Percentiles rank a stretch among this genome's conserved stretches.
Evolutionary conservation across 2,888 invertebrate genomes (phyloP).

Genomic region (Platerodrilus igneus): DNA sequence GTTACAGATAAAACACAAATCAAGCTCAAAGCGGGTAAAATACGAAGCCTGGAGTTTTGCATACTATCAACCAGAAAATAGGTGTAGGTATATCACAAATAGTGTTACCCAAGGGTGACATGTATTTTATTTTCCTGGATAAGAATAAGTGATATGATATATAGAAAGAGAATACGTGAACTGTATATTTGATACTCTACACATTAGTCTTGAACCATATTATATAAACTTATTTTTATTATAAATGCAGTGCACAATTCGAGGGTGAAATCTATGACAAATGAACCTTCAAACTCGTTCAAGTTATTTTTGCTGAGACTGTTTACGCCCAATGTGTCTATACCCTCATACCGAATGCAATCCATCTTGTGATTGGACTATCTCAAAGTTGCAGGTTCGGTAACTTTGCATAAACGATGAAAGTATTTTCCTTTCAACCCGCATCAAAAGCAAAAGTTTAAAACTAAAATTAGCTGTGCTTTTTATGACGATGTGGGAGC

Average conservation of each 20-base stretch:
- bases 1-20: slow-evolving; percentile 32
- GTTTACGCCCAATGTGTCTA: slow-evolving; percentile 36
- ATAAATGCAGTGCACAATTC: slow-evolving; percentile 41
- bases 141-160: slow-evolving; percentile 42
- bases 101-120: slow-evolving; percentile 38
- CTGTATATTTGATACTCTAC: slow-evolving; percentile 21
- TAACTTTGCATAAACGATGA: slow-evolving; percentile 30
- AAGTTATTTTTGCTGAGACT: slow-evolving; percentile 33
- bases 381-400: slow-evolving; percentile 34
- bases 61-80: slow-evolving; percentile 33
- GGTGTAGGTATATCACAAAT: slow-evolving; percentile 39
- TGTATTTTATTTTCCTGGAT: slow-evolving; percentile 40
- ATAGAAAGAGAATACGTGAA: slow-evolving; percentile 38
- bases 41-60: slow-evolving; percentile 29
- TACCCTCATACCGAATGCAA: slow-evolving; percentile 32
- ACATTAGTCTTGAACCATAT: slow-evolving; percentile 46
- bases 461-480: too few species aligned
- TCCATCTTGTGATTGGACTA: slow-evolving; percentile 40
- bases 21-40: slow-evolving; percentile 29
- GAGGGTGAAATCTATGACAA: slow-evolving; percentile 47
- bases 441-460: too few species aligned
- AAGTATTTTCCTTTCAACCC: slow-evolving; percentile 20
- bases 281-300: slow-evolving; percentile 46
- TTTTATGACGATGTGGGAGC: slow-evolving; percentile 19
- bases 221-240: slow-evolving; percentile 41